Evolutionary conservation across 2,797 vertebrate species (phyloP).

Genomic region (Huso huso): DNA sequence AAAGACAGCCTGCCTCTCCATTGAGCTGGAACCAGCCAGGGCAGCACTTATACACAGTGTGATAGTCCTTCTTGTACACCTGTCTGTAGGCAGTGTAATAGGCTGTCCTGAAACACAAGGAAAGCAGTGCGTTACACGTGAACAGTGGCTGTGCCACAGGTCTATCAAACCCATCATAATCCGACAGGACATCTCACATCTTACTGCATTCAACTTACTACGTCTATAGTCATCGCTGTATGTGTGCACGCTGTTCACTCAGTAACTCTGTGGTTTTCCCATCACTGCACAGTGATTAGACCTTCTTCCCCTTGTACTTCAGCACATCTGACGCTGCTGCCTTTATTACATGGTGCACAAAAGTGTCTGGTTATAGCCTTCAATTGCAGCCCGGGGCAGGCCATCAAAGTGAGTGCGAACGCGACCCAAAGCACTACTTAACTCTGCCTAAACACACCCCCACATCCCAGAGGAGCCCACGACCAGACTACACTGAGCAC

Average conservation of each 20-base stretch:
- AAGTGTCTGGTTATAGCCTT: constrained; percentile 43
- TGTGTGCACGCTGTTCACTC: constrained; percentile 14
- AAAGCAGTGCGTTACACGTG: neutral
- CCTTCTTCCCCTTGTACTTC: constrained; percentile 51
- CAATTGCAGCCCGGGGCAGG: constrained; percentile 54
- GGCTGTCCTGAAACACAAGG: constrained; percentile 56
- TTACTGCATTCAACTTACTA: too few relatives aligned
- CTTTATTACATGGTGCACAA: constrained; percentile 42
- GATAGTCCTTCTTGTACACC: constrained; percentile 64
- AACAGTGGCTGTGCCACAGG: neutral
- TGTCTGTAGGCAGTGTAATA: constrained; percentile 79
- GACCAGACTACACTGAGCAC: neutral
- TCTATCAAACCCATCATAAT: too few relatives aligned
- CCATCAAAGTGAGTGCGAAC: constrained; percentile 49
- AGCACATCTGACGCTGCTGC: constrained; percentile 38
- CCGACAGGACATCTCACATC: too few relatives aligned
- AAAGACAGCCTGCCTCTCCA: constrained; percentile 70
- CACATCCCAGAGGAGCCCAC: neutral
- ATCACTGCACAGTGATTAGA: neutral
- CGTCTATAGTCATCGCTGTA: neutral
- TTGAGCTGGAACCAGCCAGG: constrained; percentile 77
- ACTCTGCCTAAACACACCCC: neutral
- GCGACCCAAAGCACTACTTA: neutral
- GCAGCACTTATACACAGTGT: constrained; percentile 72
- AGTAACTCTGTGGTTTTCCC: constrained; percentile 23